Evolutionary conservation across 2,113 vertebrate species (phyloP), one percentile per base, ranked within the genome.

Genomic region (Varanus salvator): DNA sequence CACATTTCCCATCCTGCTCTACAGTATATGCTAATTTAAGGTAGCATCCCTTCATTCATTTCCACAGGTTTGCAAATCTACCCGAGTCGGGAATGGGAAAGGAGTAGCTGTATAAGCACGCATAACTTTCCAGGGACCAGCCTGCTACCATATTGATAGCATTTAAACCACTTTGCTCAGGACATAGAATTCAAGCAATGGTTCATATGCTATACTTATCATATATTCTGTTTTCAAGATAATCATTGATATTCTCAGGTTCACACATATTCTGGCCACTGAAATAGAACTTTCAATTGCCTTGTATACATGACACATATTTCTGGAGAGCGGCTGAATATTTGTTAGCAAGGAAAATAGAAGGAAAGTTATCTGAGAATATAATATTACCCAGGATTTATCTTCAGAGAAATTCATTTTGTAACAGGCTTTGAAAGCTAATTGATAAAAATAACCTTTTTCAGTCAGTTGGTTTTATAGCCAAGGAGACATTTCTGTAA

Each of bases 371-470:
- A 91, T 84, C 27, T 90, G 80, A 92, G 27, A 92, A 90, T 44
- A 91, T 5, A 77, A 1, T 88, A 85, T 92, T 90, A 38, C 27
- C 52, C 83, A 9, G 87, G 68, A 87, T 89, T 85, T 80, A n/a
- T 85, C 52, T 89, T 75, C 48, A 87, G n/a, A 93, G 90, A 1
- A 8, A 75, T 91, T 91, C 31, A 52, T 2, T 90, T 87, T 90
- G 19, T 54, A 91, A 19, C 17, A 81, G 80, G 71, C 14, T 90
- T 31, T 25, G 88, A 87, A 92, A 3, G 3, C 1, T 88, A 89
- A 76, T 72, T 85, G 66, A 90, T 87, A 91, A 94, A 95, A 93
- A 76, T 86, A 84, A 57, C 27, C 0, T 68, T 80, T 90, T 90
- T 76, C 31, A 80, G 12, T 83, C 6, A 80, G 12, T 57, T 86